These are phyloP conservation scores for Petrocephalus microphthalmus DNA, from an alignment of 2,113 vertebrate genomes.

Conservation along the genomic window DNA sequence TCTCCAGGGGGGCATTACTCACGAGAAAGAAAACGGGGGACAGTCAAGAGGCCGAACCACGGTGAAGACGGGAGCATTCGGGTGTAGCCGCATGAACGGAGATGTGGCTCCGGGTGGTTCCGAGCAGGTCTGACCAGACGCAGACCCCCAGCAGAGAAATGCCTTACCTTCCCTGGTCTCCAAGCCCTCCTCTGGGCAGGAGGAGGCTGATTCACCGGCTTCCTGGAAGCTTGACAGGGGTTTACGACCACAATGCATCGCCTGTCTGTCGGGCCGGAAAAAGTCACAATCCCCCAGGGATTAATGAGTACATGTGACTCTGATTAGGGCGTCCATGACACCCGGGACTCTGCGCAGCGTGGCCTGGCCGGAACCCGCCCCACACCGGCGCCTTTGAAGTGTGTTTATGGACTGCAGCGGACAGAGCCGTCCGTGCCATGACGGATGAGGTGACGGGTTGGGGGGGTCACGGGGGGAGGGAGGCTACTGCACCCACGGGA, in stretches of 20 bases:
- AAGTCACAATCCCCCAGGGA: conserved; percentile 23
- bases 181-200: not conserved
- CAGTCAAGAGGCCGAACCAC: not conserved
- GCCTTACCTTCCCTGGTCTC: not conserved
- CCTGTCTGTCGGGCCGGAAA: conserved; percentile 11
- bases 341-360: conserved; percentile 52
- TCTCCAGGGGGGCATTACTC: not conserved
- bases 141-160: conserved; percentile 21
- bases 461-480: conserved; percentile 54
- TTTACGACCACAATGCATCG: conserved; percentile 36
- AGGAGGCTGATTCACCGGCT: conserved; percentile 24
- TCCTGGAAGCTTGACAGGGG: conserved; percentile 31
- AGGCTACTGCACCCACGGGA: conserved; percentile 57
- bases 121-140: not conserved
- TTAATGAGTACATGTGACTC: conserved; percentile 53
- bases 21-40: not conserved
- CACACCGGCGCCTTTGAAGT: conserved; percentile 64
- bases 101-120: not conserved
- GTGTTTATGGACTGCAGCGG: conserved; percentile 49
- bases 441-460: conserved; percentile 70
- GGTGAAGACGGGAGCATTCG: too few relatives aligned
- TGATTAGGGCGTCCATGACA: conserved; percentile 56
- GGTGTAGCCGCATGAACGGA: not conserved
- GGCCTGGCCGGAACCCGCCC: conserved; percentile 43
- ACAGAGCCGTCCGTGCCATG: conserved; percentile 44